Base-by-base conservation (phyloP, 2,797 vertebrate genomes). In the Sibirionetta formosa region DNA sequence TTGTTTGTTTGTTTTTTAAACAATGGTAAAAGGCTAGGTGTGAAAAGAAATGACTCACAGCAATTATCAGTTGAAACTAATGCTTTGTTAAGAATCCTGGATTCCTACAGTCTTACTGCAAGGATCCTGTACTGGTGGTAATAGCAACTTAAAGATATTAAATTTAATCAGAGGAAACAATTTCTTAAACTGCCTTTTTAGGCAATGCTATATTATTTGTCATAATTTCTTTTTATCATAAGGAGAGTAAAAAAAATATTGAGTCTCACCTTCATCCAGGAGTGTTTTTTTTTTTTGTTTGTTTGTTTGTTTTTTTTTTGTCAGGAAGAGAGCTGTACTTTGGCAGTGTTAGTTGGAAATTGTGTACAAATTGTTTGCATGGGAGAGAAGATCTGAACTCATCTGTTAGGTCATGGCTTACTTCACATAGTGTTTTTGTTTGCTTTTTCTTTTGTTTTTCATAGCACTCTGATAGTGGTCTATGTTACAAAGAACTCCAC, bases 371-470 rank as follows among this genome's bases (percentile, higher is more conserved):
- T 14, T 18, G 4, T 54, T 79, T 79, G 14, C 10, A 11, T 44
- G 20, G 35, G 3, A 38, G 38, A 38, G 38, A 36, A 38, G 61
- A 89, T 36, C n/a, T 65, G 36, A 91, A 38, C 14, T 81, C 26
- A 78, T 36, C 23, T 51, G 31, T 29, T 79, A 19, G 14, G 38
- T 64, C 46, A 63, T 13, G 29, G 26, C 4, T 88, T 68, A 42
- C 38, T 35, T 27, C 61, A 15, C 0, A 0, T 44, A 77, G 18
- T 0, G 0, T 27, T 70, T 36, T 8, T 15, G 26, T 31, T 91
- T 81, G 3, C 2, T 64, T 73, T 91, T 23, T 65, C 9, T 79
- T 68, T 29, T 73, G 11, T 46, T 20, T 61, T 83, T 82, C 19
- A 26, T 70, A 36, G 54, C 46, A 12, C 14, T 82, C 5, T 75